Evolutionary conservation across 1,140 invertebrate species (phyloP).

Genomic region (Drosophila arizonae): DNA sequence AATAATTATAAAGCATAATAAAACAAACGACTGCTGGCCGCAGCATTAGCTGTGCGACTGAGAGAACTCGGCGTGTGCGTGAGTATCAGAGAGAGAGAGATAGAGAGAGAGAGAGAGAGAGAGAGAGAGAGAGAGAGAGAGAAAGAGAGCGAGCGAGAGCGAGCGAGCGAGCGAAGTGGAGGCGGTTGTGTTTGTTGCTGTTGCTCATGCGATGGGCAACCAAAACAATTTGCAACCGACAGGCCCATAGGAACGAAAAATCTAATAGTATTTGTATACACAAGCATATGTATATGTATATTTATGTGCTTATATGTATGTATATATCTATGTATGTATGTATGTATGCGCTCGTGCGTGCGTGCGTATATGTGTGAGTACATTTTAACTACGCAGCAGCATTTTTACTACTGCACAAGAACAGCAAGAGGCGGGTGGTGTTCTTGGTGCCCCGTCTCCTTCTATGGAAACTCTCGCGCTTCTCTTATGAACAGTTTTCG

Average conservation of each 20-base stretch:
- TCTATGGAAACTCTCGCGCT: slow-evolving; percentile 15
- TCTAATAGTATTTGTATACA: slow-evolving; percentile 9
- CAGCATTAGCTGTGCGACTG: slow-evolving; percentile 52
- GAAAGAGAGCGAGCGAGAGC: neutral
- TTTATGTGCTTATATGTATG: too few relatives aligned
- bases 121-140: slow-evolving; percentile 1
- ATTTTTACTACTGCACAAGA: slow-evolving; percentile 52
- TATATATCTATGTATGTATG: too few relatives aligned
- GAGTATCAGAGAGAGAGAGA: slow-evolving; percentile 1
- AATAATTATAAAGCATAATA: slow-evolving; percentile 72
- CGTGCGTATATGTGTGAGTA: slow-evolving; percentile 42
- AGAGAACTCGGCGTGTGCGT: neutral
- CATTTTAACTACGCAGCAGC: slow-evolving; percentile 72
- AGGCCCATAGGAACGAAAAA: slow-evolving; percentile 47
- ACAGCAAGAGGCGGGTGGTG: slow-evolving; percentile 38
- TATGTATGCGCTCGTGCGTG: neutral
- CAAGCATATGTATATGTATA: too few relatives aligned
- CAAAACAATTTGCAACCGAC: slow-evolving; percentile 58
- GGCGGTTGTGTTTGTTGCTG: slow-evolving; percentile 9
- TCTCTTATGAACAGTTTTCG: slow-evolving; percentile 9
- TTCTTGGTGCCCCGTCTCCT: slow-evolving; percentile 28
- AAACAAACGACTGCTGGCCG: slow-evolving; percentile 40
- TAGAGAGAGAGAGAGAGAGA: neutral
- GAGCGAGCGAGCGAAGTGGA: neutral
- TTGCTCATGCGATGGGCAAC: slow-evolving; percentile 27